Evolutionary conservation across 1,140 invertebrate species (phyloP).

Genomic region (Scaptodrosophila lebanonensis): DNA sequence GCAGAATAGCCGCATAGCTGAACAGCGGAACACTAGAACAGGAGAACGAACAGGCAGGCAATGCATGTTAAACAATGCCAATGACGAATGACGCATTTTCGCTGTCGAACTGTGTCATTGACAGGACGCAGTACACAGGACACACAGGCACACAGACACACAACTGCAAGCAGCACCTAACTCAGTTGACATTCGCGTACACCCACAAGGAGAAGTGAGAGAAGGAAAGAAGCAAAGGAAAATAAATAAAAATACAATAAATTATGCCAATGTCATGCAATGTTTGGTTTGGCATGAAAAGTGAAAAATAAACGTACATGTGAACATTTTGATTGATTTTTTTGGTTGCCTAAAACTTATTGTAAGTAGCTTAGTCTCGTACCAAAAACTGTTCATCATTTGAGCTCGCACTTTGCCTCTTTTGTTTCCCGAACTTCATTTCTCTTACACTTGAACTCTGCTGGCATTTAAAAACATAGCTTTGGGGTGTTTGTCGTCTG

Average conservation of each 20-base stretch:
- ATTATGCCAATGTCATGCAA: slow-evolving; percentile 67
- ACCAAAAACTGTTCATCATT: no score
- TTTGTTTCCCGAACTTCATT: background rate
- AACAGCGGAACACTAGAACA: background rate
- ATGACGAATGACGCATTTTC: slow-evolving; percentile 66
- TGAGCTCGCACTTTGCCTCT: no score
- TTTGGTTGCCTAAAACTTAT: slow-evolving; percentile 18
- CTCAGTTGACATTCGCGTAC: slow-evolving; percentile 44
- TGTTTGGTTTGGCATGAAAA: slow-evolving; percentile 42
- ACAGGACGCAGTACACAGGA: no score
- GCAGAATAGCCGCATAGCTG: slow-evolving; percentile 17
- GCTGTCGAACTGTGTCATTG: slow-evolving; percentile 56
- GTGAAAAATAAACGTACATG: slow-evolving; percentile 42
- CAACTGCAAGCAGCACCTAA: no score
- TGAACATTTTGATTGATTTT: slow-evolving; percentile 58
- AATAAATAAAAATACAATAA: slow-evolving; percentile 39
- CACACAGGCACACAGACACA: no score
- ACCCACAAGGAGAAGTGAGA: slow-evolving; percentile 1
- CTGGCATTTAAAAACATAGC: no score
- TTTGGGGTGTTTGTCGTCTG: background rate
- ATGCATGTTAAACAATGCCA: slow-evolving; percentile 48
- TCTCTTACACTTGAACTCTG: slow-evolving; percentile 12
- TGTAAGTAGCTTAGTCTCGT: no score
- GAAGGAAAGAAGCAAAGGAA: background rate
- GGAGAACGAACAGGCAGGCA: background rate